Conservation (phyloP, 2,888 invertebrate species). For the Mesorhabditis sp. region DNA sequence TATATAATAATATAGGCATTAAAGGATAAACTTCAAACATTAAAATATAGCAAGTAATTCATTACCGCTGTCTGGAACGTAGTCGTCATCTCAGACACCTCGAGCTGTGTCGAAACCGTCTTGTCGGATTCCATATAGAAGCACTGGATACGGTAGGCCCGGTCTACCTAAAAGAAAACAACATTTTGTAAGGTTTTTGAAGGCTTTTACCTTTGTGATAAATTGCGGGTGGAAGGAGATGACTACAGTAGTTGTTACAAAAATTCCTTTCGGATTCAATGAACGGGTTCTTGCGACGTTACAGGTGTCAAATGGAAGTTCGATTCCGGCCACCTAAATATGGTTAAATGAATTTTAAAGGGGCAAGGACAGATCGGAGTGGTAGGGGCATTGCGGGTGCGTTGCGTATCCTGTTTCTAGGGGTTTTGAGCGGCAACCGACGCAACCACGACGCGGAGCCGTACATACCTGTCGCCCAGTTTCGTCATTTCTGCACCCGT, state of each 20-base stretch:
- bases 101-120: constrained; percentile 47
- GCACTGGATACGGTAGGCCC: constrained; percentile 54
- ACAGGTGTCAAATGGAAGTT: constrained; percentile 52
- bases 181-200: neutral
- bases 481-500: constrained; percentile 32
- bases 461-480: constrained; percentile 31
- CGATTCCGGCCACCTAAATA: constrained; percentile 53
- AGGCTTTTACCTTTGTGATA: constrained; percentile 44
- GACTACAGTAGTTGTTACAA: constrained; percentile 56
- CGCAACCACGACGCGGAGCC: no score
- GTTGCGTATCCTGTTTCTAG: neutral
- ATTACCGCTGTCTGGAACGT: constrained; percentile 47
- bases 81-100: constrained; percentile 52
- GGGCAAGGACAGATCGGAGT: neutral
- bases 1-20: no score
- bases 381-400: neutral
- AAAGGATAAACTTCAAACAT: neutral
- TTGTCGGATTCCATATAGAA: constrained; percentile 57
- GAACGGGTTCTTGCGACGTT: constrained; percentile 52
- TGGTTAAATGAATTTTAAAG: neutral
- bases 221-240: constrained; percentile 58
- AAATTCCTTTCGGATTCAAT: constrained; percentile 57
- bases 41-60: neutral
- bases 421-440: constrained; percentile 5
- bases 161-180: constrained; percentile 21